Conservation (phyloP, 2,797 vertebrate genomes). For the Protonibea diacanthus region DNA sequence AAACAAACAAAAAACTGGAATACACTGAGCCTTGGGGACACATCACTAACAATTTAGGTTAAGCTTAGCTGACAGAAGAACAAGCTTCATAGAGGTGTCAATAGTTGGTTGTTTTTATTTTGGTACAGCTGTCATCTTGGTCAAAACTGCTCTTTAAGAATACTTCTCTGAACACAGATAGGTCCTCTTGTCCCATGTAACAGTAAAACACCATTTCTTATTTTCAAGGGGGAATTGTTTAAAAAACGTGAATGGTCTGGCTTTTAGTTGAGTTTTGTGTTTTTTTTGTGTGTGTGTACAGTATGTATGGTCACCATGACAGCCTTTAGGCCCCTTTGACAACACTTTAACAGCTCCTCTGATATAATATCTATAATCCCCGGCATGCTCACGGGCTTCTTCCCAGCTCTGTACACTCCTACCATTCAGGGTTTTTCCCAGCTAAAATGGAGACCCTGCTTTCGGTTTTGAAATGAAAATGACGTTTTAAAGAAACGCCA, state of each 20-base stretch:
- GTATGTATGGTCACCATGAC: too few species aligned
- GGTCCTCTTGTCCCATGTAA: neutral
- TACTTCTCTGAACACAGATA: neutral
- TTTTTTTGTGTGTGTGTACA: neutral
- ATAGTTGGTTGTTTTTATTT: constrained; percentile 11
- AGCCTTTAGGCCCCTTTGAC: neutral
- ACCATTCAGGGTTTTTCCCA: constrained; percentile 12
- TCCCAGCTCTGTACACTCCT: neutral
- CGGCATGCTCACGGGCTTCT: neutral
- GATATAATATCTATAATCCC: constrained; percentile 10
- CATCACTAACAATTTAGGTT: neutral
- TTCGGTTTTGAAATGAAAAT: neutral
- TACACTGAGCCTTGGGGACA: constrained; percentile 5
- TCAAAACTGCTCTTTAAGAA: neutral
- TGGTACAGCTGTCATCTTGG: neutral
- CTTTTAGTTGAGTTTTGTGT: neutral
- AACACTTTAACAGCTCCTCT: constrained; percentile 3
- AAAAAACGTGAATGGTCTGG: neutral
- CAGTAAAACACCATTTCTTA: neutral
- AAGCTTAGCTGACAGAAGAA: neutral
- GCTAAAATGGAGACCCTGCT: neutral
- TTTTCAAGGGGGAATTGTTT: neutral
- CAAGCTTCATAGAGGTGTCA: neutral
- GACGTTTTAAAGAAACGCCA: neutral
- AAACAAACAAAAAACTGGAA: neutral